These are phyloP conservation scores for Hemicentrotus pulcherrimus DNA, from an alignment of 35 echinoderm and acorn worm species.

Conservation along the genomic window DNA sequence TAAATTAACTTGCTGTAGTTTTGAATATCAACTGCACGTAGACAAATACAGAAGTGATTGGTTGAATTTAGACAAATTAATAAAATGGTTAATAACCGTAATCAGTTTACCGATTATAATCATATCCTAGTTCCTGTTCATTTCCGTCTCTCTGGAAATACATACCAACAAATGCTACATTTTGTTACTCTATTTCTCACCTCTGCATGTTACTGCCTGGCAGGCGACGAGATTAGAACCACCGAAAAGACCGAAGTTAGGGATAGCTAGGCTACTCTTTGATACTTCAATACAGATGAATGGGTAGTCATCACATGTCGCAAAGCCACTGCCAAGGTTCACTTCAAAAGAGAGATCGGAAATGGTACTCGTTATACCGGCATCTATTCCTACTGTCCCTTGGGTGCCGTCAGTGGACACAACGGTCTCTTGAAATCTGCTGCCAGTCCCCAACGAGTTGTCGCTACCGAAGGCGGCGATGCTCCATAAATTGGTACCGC, in stretches of 20 bases:
- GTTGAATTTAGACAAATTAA: too few relatives aligned
- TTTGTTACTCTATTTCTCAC: conserved; percentile 26
- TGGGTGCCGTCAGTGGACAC: not conserved
- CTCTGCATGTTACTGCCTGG: conserved; percentile 57
- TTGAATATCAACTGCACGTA: too few relatives aligned
- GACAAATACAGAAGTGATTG: too few relatives aligned
- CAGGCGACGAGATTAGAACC: conserved; percentile 58
- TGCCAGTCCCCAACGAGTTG: not conserved
- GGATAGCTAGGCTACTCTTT: not conserved
- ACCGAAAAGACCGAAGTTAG: conserved; percentile 59
- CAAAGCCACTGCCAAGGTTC: not conserved
- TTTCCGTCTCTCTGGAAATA: too few relatives aligned
- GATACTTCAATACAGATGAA: not conserved
- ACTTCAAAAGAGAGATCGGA: not conserved
- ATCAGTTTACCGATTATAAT: too few relatives aligned
- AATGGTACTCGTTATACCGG: not conserved
- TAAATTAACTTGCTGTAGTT: too few relatives aligned
- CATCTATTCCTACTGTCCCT: not conserved
- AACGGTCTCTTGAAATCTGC: not conserved
- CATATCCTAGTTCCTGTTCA: too few relatives aligned
- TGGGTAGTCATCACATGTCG: not conserved
- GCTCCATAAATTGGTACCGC: not conserved
- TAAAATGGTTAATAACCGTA: too few relatives aligned
- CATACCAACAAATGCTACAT: not conserved
- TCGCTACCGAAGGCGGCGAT: not conserved